These are phyloP conservation scores for Sebastes steindachneri DNA, from an alignment of 2,797 vertebrate species.

Conservation along the genomic window DNA sequence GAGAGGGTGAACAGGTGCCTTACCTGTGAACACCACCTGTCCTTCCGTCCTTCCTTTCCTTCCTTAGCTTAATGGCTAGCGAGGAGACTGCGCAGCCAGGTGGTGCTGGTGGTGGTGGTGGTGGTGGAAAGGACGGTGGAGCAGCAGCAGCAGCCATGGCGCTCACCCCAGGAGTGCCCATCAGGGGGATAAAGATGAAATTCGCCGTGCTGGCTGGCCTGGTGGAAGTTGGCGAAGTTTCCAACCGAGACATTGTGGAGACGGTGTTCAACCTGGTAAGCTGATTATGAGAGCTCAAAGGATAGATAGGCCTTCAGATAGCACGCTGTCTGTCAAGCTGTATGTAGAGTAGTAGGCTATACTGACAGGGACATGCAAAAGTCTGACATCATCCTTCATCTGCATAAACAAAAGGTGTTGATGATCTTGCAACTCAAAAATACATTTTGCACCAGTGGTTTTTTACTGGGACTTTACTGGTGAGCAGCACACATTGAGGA, in stretches of 20 bases:
- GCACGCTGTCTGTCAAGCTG: slow-evolving; percentile 39
- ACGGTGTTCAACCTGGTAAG: slow-evolving; percentile 99
- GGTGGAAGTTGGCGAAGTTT: slow-evolving; percentile 95
- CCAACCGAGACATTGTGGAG: slow-evolving; percentile 94
- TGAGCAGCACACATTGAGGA: background rate
- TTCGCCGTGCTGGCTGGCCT: slow-evolving; percentile 93
- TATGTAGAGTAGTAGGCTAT: background rate
- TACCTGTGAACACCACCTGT: slow-evolving; percentile 78
- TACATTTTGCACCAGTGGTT: background rate
- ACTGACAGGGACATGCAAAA: slow-evolving; percentile 16
- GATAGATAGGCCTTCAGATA: slow-evolving; percentile 54
- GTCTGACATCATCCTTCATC: slow-evolving; percentile 36
- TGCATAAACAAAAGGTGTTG: slow-evolving; percentile 3
- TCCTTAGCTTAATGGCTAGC: slow-evolving; percentile 86
- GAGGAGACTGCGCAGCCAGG: slow-evolving; percentile 75
- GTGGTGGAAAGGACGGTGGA: slow-evolving; percentile 71
- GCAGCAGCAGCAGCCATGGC: slow-evolving; percentile 55
- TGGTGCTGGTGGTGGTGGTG: background rate
- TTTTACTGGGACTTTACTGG: background rate
- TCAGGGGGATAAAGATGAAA: slow-evolving; percentile 96
- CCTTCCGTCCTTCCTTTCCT: slow-evolving; percentile 38
- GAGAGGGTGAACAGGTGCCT: slow-evolving; percentile 83
- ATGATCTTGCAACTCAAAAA: background rate
- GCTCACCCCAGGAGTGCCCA: slow-evolving; percentile 89
- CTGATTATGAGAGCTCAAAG: slow-evolving; percentile 71